Conservation (phyloP, 2,113 vertebrate genomes). For the Emydura subglobosa region DNA sequence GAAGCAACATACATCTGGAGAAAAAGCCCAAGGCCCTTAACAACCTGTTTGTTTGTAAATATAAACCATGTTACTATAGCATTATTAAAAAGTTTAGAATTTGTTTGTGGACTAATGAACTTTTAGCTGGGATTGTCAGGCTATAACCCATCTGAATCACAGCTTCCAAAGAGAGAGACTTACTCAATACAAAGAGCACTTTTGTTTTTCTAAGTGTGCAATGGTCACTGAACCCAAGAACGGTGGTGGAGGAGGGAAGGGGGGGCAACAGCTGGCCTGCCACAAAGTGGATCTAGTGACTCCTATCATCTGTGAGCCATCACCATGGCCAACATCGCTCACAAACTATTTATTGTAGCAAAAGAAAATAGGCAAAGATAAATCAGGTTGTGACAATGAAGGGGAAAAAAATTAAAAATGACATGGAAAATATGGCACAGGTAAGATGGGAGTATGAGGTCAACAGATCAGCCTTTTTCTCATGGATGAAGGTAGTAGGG, state of each 20-base stretch:
- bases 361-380: neutral
- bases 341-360: no score
- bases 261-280: neutral
- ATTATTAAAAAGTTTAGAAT: neutral
- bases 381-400: neutral
- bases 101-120: neutral
- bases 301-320: neutral
- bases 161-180: neutral
- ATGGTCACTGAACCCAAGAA: neutral
- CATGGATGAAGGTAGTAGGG: no score
- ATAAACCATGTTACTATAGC: neutral
- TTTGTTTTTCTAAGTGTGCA: neutral
- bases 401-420: neutral
- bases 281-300: neutral
- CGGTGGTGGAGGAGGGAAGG: no score
- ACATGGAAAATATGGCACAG: no score
- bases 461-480: no score
- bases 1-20: neutral
- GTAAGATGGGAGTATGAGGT: no score
- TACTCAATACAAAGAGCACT: neutral
- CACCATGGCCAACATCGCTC: no score
- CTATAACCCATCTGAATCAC: neutral
- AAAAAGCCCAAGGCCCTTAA: neutral
- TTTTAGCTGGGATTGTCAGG: neutral
- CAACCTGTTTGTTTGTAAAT: neutral